phyloP scores from a whole-genome alignment of 1,140 invertebrate species.

The Macrocentrus cingulum region DNA sequence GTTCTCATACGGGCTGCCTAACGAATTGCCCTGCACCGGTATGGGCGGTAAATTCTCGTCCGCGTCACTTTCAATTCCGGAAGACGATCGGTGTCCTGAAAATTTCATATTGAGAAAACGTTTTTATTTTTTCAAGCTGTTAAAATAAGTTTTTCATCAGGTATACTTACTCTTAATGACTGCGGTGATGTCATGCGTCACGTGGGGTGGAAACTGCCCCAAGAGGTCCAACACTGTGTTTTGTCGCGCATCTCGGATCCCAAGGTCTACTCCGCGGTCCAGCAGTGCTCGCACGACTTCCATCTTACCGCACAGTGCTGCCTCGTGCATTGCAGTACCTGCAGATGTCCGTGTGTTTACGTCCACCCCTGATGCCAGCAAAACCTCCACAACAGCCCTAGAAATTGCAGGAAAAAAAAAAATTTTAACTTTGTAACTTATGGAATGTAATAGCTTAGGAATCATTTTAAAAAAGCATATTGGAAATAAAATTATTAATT shows the following conservation, averaged over 20 bases:
- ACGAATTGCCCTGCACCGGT: constrained; percentile 60
- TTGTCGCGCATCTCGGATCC: constrained; percentile 74
- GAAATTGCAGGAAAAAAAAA: constrained; percentile 36
- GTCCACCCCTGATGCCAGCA: constrained; percentile 83
- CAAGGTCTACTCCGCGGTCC: constrained; percentile 79
- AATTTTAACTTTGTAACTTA: background rate
- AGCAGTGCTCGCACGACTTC: constrained; percentile 85
- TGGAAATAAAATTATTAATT: no score
- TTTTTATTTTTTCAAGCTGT: no score
- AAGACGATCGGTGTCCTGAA: constrained; percentile 53
- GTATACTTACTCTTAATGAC: constrained; percentile 80
- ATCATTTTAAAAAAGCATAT: no score
- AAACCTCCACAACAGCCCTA: constrained; percentile 80
- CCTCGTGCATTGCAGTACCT: constrained; percentile 93
- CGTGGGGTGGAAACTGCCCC: constrained; percentile 82
- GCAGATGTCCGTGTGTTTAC: constrained; percentile 85
- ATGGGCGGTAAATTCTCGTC: constrained; percentile 64
- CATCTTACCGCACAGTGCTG: constrained; percentile 90
- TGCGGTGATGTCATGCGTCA: constrained; percentile 81
- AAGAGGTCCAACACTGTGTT: constrained; percentile 87
- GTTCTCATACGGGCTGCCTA: constrained; percentile 70
- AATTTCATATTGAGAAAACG: no score
- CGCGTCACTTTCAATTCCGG: constrained; percentile 59
- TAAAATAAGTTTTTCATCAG: no score
- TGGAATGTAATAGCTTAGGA: no score